These are phyloP conservation scores for Cydia strobilella DNA, from an alignment of 1,140 invertebrate species.

Conservation along the genomic window DNA sequence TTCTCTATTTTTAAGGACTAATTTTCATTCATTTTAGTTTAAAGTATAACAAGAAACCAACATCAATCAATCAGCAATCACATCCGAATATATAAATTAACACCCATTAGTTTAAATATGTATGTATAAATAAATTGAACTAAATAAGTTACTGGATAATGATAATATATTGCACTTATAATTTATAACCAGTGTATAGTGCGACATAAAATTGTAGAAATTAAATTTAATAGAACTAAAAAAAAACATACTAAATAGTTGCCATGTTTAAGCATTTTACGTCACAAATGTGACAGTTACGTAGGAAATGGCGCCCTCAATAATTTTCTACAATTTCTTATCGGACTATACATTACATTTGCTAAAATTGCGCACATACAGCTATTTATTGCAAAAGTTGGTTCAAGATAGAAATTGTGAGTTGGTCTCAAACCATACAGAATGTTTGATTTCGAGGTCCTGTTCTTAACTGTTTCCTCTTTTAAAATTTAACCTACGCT, in stretches of 20 bases:
- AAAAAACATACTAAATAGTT: no score
- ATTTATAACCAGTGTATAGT: conserved; percentile 18
- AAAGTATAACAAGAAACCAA: conserved; percentile 3
- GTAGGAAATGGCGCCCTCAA: no score
- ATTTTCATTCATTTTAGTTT: conserved; percentile 7
- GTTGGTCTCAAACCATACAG: no score
- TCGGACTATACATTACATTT: not conserved
- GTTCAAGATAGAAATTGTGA: not conserved
- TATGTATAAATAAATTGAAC: conserved; percentile 3
- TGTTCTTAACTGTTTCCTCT: no score
- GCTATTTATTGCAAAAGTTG: not conserved
- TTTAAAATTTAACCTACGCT: no score
- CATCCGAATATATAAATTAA: conserved; percentile 14
- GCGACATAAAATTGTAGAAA: no score
- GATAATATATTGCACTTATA: conserved; percentile 28
- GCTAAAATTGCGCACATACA: not conserved
- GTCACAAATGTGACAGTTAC: no score
- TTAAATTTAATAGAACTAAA: no score
- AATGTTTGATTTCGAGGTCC: no score
- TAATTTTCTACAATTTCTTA: no score
- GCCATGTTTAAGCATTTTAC: no score
- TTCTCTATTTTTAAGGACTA: no score
- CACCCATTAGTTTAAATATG: conserved; percentile 7
- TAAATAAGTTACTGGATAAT: conserved; percentile 30
- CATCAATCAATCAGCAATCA: conserved; percentile 4